Evolutionary conservation across 53 echinoderm and acorn worm genomes (phyloP).

Genomic region (Crossaster papposus): DNA sequence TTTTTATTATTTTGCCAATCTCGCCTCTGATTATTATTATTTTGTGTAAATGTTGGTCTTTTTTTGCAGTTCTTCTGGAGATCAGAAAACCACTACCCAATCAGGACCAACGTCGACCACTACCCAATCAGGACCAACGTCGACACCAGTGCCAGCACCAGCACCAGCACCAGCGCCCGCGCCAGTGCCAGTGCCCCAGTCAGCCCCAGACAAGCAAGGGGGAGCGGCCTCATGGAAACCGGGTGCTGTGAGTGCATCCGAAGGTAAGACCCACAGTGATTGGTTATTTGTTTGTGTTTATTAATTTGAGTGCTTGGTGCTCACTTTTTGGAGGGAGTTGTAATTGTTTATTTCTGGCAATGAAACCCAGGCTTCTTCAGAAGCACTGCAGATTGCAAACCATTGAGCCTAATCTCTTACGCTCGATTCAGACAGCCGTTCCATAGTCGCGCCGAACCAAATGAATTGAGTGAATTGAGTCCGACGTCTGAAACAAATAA

Average conservation of each 20-base stretch:
- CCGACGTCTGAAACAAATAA: too few species aligned
- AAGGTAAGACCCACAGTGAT: conserved; percentile 8
- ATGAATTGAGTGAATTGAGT: too few species aligned
- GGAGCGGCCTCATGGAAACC: conserved; percentile 52
- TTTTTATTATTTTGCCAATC: too few species aligned
- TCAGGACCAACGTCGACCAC: conserved; percentile 36
- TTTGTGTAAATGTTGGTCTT: background rate
- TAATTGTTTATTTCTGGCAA: too few species aligned
- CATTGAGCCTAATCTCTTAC: too few species aligned
- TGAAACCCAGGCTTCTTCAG: too few species aligned
- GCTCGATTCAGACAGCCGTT: too few species aligned
- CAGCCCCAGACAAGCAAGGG: conserved; percentile 24
- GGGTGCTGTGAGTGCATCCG: conserved; percentile 40
- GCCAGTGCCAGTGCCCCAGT: conserved; percentile 2
- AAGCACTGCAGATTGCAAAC: too few species aligned
- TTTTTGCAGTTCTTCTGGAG: conserved; percentile 36
- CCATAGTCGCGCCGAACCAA: too few species aligned
- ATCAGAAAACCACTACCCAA: conserved; percentile 45
- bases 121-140: conserved; percentile 40
- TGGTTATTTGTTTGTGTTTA: background rate
- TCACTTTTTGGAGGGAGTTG: too few species aligned
- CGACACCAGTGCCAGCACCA: conserved; percentile 11
- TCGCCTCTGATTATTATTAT: too few species aligned
- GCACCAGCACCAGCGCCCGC: conserved; percentile 26
- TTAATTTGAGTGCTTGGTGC: too few species aligned